Base-by-base conservation (phyloP, 2,113 vertebrate genomes). In the Indri indri region DNA sequence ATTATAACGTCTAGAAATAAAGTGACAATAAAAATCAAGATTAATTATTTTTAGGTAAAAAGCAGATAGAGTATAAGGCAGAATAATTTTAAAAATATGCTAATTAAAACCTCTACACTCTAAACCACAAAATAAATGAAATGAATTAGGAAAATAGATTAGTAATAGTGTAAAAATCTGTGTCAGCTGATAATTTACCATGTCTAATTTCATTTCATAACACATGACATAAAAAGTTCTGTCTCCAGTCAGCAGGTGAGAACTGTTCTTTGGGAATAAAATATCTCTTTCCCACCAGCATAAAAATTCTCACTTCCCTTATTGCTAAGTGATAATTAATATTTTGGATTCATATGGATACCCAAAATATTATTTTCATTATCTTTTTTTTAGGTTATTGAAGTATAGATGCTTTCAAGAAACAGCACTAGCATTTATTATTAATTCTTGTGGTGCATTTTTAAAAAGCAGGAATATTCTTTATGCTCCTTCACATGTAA, bases 251-350 rank as follows among this genome's bases (percentile, higher is more conserved):
- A 92, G 74, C 84, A 98, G 65, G 93, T 94, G 87, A 98, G 63
- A 98, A 97, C 94, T 97, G 37, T 91, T 97, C 65, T 94, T 63
- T 98, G 37, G 97, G 94, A 98, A 96, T 73, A 79, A 98, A 93
- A 47, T 86, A 74, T 88, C 45, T 57, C 71, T 97, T 98, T 98
- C 80, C 77, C 40, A 97, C 34, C 23, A 94, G 34, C 12, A 11
- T 9, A 5, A 37, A 32, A 65, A 90, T 74, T 92, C 57, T 83
- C 47, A 73, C 83, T 90, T 95, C 30, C 47, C 70, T 84, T 76
- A 47, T 30, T 94, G 45, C 92, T 95, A 98, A 98, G 91, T 96
- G 98, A 95, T 97, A 98, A 98, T 98, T 98, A 97, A 94, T 97
- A 70, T 95, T 98, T 98, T 97, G 95, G 86, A 97, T 97, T 7